Evolutionary conservation across 2,797 vertebrate genomes (phyloP).

Genomic region (Spea hammondii): DNA sequence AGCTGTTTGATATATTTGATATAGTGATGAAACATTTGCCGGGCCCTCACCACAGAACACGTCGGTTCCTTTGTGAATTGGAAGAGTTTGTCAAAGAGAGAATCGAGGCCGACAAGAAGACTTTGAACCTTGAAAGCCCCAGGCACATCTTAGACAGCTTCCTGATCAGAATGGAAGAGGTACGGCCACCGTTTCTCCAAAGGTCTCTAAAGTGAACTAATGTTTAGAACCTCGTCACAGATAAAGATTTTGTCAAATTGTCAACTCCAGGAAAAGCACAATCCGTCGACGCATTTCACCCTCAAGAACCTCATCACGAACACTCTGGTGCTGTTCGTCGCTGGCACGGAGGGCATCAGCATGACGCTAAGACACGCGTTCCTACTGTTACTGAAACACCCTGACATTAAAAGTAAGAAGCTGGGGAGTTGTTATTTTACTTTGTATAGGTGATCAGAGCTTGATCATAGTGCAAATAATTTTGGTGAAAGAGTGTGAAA

Average conservation of each 20-base stretch:
- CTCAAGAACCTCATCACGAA: conserved; percentile 42
- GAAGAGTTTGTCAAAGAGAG: conserved; percentile 13
- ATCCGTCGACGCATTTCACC: conserved; percentile 57
- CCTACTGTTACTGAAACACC: conserved; percentile 11
- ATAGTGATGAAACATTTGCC: conserved; percentile 10
- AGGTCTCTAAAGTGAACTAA: too few species aligned
- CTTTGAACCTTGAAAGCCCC: conserved; percentile 3
- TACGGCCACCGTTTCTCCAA: not conserved
- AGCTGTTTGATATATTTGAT: conserved; percentile 27
- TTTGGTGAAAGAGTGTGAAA: too few species aligned
- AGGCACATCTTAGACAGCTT: conserved; percentile 32
- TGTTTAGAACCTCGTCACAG: too few species aligned
- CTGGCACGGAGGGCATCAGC: conserved; percentile 23
- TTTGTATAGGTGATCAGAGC: too few species aligned
- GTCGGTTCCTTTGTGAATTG: not conserved
- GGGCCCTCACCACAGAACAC: conserved; percentile 17
- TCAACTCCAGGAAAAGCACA: conserved; percentile 55
- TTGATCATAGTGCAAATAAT: too few species aligned
- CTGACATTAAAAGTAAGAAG: conserved; percentile 42
- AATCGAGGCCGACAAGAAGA: not conserved
- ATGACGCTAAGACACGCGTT: conserved; percentile 11
- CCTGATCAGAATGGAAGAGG: conserved; percentile 25
- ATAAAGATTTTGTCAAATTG: not conserved
- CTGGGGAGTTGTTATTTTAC: too few species aligned
- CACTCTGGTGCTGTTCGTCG: conserved; percentile 7